Percentiles rank a stretch among this genome's conserved stretches.
phyloP scores from a whole-genome alignment of 92 coral and sea anemone species.

The Epizoanthus ramosus region DNA sequence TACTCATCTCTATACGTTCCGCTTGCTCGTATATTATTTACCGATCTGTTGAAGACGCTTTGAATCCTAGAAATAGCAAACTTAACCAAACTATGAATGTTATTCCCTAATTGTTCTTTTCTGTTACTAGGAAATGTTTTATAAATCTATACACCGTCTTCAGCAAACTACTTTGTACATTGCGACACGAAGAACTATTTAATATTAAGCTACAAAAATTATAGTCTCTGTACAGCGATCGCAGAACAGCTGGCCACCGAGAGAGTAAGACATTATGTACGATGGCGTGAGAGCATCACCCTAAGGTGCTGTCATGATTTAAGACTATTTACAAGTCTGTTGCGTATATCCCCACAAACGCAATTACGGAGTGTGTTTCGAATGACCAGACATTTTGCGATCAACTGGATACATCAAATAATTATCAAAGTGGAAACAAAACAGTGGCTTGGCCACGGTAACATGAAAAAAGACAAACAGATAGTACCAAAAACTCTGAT shows the following conservation, averaged over 20 bases:
- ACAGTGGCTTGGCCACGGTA: slow-evolving; percentile 44
- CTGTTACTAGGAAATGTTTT: slow-evolving; percentile 4
- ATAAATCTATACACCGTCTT: slow-evolving; percentile 37
- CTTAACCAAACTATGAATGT: slow-evolving; percentile 8
- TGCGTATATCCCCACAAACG: too few species aligned
- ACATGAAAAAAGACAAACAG: slow-evolving; percentile 19
- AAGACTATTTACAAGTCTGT: slow-evolving; percentile 34
- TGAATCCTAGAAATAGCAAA: slow-evolving; percentile 6
- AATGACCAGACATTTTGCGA: slow-evolving; percentile 11
- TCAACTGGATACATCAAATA: slow-evolving; percentile 2
- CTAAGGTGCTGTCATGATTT: slow-evolving; percentile 1
- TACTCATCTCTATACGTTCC: slow-evolving; percentile 15
- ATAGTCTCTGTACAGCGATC: slow-evolving; percentile 19
- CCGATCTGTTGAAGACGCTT: slow-evolving; percentile 3
- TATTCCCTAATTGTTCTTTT: background rate
- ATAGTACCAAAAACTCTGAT: slow-evolving; percentile 10
- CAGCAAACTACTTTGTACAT: background rate
- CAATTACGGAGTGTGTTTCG: too few species aligned
- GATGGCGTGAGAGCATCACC: background rate
- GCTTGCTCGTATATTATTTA: slow-evolving; percentile 8
- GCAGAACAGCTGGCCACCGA: slow-evolving; percentile 4
- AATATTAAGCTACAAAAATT: slow-evolving; percentile 29
- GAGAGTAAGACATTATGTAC: slow-evolving; percentile 19
- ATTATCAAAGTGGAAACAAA: slow-evolving; percentile 19
- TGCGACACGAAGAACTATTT: slow-evolving; percentile 21